Evolutionary conservation across 2,888 invertebrate genomes (phyloP).

Genomic region (Harmothoe impar): DNA sequence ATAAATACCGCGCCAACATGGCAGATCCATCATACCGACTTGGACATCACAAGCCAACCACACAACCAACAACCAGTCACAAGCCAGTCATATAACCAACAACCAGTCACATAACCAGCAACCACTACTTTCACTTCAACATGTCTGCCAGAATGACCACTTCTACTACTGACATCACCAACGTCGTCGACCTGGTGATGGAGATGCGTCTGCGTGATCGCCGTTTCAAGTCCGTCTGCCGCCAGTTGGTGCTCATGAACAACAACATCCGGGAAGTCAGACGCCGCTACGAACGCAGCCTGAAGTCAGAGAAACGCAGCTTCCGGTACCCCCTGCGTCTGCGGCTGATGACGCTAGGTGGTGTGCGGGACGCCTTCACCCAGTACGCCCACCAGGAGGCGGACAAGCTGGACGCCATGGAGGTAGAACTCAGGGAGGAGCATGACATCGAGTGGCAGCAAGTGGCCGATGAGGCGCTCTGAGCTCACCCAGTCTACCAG

Average conservation of each 20-base stretch:
- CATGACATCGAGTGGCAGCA: neutral
- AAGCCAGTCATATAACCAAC: no score
- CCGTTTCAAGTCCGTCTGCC: constrained; percentile 40
- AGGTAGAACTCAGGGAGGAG: neutral
- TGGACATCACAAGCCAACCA: no score
- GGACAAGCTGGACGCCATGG: constrained; percentile 22
- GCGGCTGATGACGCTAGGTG: neutral
- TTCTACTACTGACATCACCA: neutral
- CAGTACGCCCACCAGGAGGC: constrained; percentile 26
- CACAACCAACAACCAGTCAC: no score
- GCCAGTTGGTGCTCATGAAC: constrained; percentile 48
- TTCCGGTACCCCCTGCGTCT: constrained; percentile 11
- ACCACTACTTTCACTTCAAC: no score
- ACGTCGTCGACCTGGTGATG: neutral
- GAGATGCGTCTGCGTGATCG: neutral
- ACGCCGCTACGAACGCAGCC: neutral
- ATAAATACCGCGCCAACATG: no score
- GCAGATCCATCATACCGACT: no score
- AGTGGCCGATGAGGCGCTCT: neutral
- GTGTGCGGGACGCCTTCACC: constrained; percentile 24
- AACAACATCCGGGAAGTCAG: constrained; percentile 20
- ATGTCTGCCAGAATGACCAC: neutral
- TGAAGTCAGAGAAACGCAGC: neutral
- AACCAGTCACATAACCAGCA: no score
- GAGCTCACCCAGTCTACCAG: neutral